Percentiles rank a stretch among this genome's conserved stretches.
Evolutionary conservation across 2,888 invertebrate genomes (phyloP).

Genomic region (Tolmerus cingulatus): DNA sequence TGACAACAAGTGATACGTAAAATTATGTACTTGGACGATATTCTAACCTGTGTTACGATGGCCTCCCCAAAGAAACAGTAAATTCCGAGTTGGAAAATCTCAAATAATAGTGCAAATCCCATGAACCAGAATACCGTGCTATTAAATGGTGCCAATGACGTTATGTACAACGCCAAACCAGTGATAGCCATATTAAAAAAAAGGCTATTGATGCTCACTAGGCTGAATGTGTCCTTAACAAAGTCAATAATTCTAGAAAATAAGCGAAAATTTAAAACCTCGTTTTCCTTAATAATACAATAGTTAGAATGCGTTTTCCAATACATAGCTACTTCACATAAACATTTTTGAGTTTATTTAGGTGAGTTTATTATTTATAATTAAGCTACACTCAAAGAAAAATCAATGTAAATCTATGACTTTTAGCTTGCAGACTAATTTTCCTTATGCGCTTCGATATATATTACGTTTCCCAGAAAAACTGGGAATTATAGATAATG

Average conservation of each 20-base stretch:
- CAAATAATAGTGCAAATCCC: neutral
- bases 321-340: too few relatives aligned
- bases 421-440: too few relatives aligned
- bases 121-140: neutral
- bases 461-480: too few relatives aligned
- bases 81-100: neutral
- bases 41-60: neutral
- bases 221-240: neutral
- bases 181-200: neutral
- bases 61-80: neutral
- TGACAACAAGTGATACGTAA: neutral
- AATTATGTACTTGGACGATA: neutral
- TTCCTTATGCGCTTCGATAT: too few relatives aligned
- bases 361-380: too few relatives aligned
- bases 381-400: too few relatives aligned
- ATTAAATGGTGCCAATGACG: neutral
- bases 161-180: neutral
- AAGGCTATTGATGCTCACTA: neutral
- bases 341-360: too few relatives aligned
- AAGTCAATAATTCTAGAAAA: neutral
- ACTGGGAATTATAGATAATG: too few relatives aligned
- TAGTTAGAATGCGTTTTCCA: too few relatives aligned
- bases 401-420: too few relatives aligned
- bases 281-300: too few relatives aligned
- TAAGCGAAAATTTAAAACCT: neutral